Evolutionary conservation across 1,140 invertebrate genomes (phyloP), one percentile per base, ranked within the genome.

Genomic region (Drosophila pectinifera): DNA sequence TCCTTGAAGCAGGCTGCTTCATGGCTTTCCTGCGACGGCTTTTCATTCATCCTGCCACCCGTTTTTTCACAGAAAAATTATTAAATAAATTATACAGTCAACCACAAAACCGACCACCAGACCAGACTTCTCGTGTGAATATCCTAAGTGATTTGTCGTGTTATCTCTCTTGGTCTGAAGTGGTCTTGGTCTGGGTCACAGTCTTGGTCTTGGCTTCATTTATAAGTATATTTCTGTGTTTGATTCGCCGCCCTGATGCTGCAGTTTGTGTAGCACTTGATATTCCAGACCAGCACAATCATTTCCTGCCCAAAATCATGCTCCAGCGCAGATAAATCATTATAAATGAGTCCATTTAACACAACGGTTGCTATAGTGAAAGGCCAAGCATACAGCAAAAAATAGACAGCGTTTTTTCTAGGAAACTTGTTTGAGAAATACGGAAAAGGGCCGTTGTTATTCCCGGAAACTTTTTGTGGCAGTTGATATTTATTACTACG

Each of bases 31-130:
- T 41, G 45, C n/a, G 34, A 13, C 20, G 10, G 18, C 24, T 42
- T 38, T 69, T 76, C 55, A 36, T 56, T 13, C 49, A 36, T 4
- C 7, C 31, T 20, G 11, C 48, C 28, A 31, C 22, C 28, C 38
- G 38, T 14, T 65, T 42, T 34, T 13, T 14, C 31, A n/a, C 48
- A 42, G 20, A 43, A 49, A 49, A 85, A 81, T 85, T 78, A 82
- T 85, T 78, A 75, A 82, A 49, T 82, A 82, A 86, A 85, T 85
- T 78, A 85, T 85, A 85, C 46, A 58, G 61, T 38, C 34, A 36
- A n/a, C 39, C 48, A 62, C 63, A 67, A 67, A 72, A 34, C 26
- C 26, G 26, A 7, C 7, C 3, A 10, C 28, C 28, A 31, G 3
- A 31, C 22, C 5, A 24, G 38, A 59, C 43, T 24, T 31, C 31